phyloP scores from a whole-genome alignment of 2,113 vertebrate species.

The Trochalopteron elliotii region DNA sequence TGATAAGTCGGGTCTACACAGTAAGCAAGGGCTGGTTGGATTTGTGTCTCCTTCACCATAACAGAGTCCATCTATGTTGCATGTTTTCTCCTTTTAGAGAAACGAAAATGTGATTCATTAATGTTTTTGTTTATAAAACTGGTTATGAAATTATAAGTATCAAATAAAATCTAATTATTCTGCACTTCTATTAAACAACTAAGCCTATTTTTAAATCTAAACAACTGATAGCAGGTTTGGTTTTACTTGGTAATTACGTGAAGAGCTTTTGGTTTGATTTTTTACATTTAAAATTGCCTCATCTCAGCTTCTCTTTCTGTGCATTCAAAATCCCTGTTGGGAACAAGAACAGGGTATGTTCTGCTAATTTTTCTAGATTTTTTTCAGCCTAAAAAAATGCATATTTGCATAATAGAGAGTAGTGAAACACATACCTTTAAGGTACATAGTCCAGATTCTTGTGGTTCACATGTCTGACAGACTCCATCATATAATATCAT shows the following conservation, averaged over 20 bases:
- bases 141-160: not conserved
- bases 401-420: not conserved
- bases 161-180: not conserved
- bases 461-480: slow-evolving; percentile 82
- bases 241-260: not conserved
- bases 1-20: slow-evolving; percentile 83
- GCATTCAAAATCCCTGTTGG: not conserved
- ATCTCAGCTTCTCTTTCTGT: not conserved
- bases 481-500: slow-evolving; percentile 82
- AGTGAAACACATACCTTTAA: slow-evolving; percentile 75
- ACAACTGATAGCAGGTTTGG: not conserved
- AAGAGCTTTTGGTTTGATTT: not conserved
- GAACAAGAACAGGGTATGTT: not conserved
- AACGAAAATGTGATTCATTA: not conserved
- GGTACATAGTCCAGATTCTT: slow-evolving; percentile 71
- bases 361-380: not conserved
- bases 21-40: slow-evolving; percentile 81
- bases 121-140: not conserved
- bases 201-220: not conserved
- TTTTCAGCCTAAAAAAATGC: not conserved
- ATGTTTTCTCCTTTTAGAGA: slow-evolving; percentile 84
- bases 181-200: not conserved
- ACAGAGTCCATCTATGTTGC: slow-evolving; percentile 84
- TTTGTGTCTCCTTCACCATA: slow-evolving; percentile 80
- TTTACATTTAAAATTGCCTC: not conserved